phyloP scores from a whole-genome alignment of 2,797 vertebrate species.

The Coendou prehensilis region DNA sequence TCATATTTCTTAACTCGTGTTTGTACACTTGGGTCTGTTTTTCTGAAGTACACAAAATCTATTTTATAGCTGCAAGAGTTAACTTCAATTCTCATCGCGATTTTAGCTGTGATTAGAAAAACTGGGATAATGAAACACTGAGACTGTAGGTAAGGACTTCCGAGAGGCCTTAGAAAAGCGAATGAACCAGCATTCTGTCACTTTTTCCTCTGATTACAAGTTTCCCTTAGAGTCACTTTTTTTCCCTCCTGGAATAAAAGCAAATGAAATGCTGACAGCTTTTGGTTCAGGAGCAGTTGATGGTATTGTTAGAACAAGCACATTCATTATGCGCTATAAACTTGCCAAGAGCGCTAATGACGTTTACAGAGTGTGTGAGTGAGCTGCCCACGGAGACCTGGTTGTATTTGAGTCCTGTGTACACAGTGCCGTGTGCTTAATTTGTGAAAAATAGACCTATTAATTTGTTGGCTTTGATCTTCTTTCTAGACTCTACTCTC shows the following conservation, averaged over 20 bases:
- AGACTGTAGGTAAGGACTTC: constrained; percentile 43
- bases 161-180: constrained; percentile 53
- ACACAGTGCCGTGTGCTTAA: constrained; percentile 16
- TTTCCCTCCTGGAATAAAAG: constrained; percentile 62
- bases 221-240: constrained; percentile 79
- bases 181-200: constrained; percentile 86
- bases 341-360: constrained; percentile 52
- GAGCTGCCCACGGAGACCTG: neutral
- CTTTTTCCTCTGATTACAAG: constrained; percentile 83
- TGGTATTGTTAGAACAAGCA: constrained; percentile 74
- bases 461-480: constrained; percentile 64
- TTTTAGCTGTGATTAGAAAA: constrained; percentile 84
- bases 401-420: neutral
- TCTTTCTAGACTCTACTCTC: constrained; percentile 25
- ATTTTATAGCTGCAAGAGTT: constrained; percentile 80
- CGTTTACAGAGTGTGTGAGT: constrained; percentile 58
- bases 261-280: constrained; percentile 70
- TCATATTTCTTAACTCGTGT: constrained; percentile 74
- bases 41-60: constrained; percentile 66
- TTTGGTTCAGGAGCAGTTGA: constrained; percentile 82
- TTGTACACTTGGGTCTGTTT: constrained; percentile 71
- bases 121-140: constrained; percentile 80
- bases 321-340: constrained; percentile 10
- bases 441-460: constrained; percentile 61
- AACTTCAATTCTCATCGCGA: constrained; percentile 78